A percentile compares a stretch with the other conserved stretches of the same genome.
Evolutionary conservation across 2,113 vertebrate genomes (phyloP).

Genomic region (Columba janthina): DNA sequence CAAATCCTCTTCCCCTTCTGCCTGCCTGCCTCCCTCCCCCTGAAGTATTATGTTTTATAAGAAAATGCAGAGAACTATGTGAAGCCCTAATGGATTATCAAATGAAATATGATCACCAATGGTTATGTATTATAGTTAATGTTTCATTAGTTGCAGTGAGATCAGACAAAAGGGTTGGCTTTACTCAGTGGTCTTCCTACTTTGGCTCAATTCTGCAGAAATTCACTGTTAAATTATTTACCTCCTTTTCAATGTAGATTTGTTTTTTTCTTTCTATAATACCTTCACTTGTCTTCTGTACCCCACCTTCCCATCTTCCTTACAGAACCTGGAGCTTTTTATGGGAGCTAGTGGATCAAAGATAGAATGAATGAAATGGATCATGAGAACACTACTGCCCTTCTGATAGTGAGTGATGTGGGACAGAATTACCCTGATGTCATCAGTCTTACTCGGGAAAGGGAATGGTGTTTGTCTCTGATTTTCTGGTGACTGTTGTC

Average conservation of each 20-base stretch:
- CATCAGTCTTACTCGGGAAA: not conserved
- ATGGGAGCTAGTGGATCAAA: not conserved
- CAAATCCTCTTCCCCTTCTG: constrained; percentile 42
- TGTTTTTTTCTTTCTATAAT: not conserved
- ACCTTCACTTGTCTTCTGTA: not conserved
- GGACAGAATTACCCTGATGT: not conserved
- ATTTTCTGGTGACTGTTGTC: not conserved
- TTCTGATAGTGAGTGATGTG: not conserved
- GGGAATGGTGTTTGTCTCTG: not conserved
- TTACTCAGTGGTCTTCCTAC: not conserved
- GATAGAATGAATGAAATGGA: not conserved
- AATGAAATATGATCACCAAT: constrained; percentile 45
- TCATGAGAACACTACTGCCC: not conserved
- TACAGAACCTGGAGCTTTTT: not conserved
- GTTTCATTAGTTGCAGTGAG: constrained; percentile 28
- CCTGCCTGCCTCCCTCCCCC: not conserved
- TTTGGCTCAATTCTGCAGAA: not conserved
- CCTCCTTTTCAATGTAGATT: not conserved
- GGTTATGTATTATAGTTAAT: constrained; percentile 36
- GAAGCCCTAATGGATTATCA: constrained; percentile 44
- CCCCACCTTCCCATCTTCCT: fast-evolving
- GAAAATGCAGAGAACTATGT: constrained; percentile 44
- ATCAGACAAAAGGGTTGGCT: constrained; percentile 9
- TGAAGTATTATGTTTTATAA: constrained; percentile 39
- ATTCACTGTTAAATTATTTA: not conserved